Conservation (phyloP, 1,140 invertebrate genomes). For the Grapholita molesta region DNA sequence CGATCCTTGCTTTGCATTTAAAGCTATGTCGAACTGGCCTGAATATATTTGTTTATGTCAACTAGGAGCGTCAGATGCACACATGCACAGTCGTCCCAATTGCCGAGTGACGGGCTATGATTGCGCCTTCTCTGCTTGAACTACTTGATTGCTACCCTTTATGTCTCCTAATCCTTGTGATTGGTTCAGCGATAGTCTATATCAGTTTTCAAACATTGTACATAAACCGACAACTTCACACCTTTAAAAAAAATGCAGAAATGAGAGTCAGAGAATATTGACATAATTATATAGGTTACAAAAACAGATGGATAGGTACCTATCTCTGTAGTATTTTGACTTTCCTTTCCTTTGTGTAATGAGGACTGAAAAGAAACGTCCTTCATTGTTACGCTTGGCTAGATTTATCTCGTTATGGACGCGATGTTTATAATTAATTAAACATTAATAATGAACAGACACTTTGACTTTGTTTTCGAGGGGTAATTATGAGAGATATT, state of each 20-base stretch:
- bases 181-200: neutral
- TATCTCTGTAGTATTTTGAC: no score
- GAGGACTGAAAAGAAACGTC: neutral
- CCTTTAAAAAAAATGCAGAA: no score
- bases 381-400: neutral
- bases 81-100: neutral
- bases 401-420: neutral
- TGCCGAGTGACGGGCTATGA: conserved; percentile 31
- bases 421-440: neutral
- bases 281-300: no score
- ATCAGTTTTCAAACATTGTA: no score
- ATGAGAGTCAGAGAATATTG: no score
- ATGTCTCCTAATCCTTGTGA: neutral
- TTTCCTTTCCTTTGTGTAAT: conserved; percentile 9
- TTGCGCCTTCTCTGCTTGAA: conserved; percentile 34
- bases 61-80: neutral
- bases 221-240: no score
- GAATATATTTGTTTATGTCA: no score
- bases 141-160: neutral
- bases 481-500: neutral
- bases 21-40: no score
- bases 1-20: no score
- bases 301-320: no score
- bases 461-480: neutral
- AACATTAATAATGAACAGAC: neutral